Base-by-base conservation (phyloP, 2,113 vertebrate species). In the Stomatorhinus ivindoensis region DNA sequence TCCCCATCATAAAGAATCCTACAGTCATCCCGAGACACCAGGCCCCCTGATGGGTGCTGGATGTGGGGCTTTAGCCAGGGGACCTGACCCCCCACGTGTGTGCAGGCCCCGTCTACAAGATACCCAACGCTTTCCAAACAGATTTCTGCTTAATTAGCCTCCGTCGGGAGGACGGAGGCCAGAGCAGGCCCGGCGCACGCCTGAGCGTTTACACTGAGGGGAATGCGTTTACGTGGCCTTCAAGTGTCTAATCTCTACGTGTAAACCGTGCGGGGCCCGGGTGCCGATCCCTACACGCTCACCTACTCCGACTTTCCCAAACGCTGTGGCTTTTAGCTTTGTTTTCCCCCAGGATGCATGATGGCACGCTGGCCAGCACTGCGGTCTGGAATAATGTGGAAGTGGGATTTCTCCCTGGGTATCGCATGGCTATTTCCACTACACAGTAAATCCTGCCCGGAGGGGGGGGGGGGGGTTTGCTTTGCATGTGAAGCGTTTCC, bases 321-420 rank as follows among this genome's bases (percentile, higher is more conserved):
- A 39, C 0, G 73, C 44, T 84, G 17, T 4, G 19, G 82, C 31
- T 82, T 84, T 27, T 21, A 47, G 42, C 21, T 44, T 47, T 84
- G 35, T n/a, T n/a, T 47, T 47, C 13, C 48, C n/a, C 27, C 10
- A 2, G 50, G 50, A 87, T 4, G n/a, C 27, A 27, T 87, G 35
- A 35, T 46, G 48, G 55, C 31, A 44, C 24, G 89, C 84, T 91
- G 88, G 90, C 90, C 90, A 89, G 89, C 91, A 91, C 89, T 87
- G 91, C 24, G 91, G 89, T 90, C 90, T 92, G 89, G 90, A 93
- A 90, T 90, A 90, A 91, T 91, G 82, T 51, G 90, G 53, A 76
- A 35, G 65, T 50, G 61, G 65, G 88, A 76, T 50, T 27, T 17
- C 15, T 1, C 3, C 4, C 58, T 39, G 87, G 90, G 87, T 84